phyloP scores from a whole-genome alignment of 64 coral and sea anemone genomes.

The Orbicella faveolata region DNA sequence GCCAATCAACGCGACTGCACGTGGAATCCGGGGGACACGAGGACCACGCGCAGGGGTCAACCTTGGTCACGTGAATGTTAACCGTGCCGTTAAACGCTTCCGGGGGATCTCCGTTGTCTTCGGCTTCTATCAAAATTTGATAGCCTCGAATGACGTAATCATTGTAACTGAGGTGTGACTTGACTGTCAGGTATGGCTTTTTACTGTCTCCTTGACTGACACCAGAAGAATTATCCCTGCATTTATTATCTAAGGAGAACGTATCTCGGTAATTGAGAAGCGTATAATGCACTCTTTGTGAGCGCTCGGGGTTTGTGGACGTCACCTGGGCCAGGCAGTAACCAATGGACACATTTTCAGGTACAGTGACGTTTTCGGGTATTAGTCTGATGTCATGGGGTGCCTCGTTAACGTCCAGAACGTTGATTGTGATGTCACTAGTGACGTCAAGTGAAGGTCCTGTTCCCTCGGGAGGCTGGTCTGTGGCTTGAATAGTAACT shows the following conservation, averaged over 20 bases:
- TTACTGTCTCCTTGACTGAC: background rate
- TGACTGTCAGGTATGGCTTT: constrained; percentile 39
- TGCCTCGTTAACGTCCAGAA: constrained; percentile 62
- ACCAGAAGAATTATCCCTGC: constrained; percentile 20
- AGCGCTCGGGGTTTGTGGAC: constrained; percentile 55
- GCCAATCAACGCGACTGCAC: constrained; percentile 54
- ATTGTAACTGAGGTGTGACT: constrained; percentile 52
- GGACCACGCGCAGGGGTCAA: constrained; percentile 61
- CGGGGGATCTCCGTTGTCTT: constrained; percentile 55
- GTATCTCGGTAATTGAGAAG: constrained; percentile 44
- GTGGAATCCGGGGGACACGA: constrained; percentile 65
- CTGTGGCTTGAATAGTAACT: constrained; percentile 60
- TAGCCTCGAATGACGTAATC: constrained; percentile 30
- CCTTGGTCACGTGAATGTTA: constrained; percentile 42
- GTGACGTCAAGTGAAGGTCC: constrained; percentile 9
- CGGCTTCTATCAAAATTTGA: constrained; percentile 46
- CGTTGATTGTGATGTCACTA: constrained; percentile 41
- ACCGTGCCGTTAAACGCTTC: constrained; percentile 48
- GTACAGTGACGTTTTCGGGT: constrained; percentile 36
- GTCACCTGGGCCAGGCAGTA: constrained; percentile 63
- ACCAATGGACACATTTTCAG: constrained; percentile 64
- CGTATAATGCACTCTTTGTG: constrained; percentile 50
- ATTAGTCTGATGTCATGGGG: constrained; percentile 47
- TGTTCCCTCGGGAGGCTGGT: constrained; percentile 23
- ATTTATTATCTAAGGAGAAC: constrained; percentile 43